Evolutionary conservation across 2,797 vertebrate species (phyloP), one percentile per base, ranked within the genome.

Genomic region (Valencia hispanica): DNA sequence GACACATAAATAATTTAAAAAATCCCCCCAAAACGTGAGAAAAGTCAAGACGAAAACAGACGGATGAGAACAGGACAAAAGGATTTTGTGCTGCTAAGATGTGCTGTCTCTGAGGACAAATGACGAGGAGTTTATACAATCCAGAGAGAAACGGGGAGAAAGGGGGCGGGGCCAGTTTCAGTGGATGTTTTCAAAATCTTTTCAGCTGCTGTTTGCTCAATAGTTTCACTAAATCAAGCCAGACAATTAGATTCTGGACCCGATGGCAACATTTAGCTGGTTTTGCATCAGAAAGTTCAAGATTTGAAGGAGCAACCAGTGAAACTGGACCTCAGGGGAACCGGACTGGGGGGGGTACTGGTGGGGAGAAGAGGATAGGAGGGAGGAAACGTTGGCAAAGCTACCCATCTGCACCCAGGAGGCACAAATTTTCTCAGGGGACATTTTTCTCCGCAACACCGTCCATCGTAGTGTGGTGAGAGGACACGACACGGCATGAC

Each of bases 81-180:
- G 90, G 82, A 91, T 80, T 81, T 93, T 93, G 91, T 93, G 90
- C 91, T 94, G 89, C 87, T 90, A 89, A 87, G 83, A 92, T 92
- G 89, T 92, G 92, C 92, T 87, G 86, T 92, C 94, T 94, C 84
- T 86, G 84, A 92, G 86, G 87, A 92, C 81, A 80, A 81, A 83
- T 87, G 81, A 87, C 82, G 79, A 70, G 77, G 79, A 70, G 77
- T 91, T 89, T 89, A 55, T 92, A 93, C 89, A 92, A 92, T 89
- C 70, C 30, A 71, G 81, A 80, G 76, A 70, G 32, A 74, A 43
- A 43, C 59, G 50, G 43, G 45, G 20, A 12, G 4, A 18, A 70
- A 61, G 51, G 32, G 70, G 80, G 69, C 36, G n/a, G 57, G 8
- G 71, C 80, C 77, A 0, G 74, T 84, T 90, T 89, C 81, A 89